A percentile compares a stretch with the other conserved stretches of the same genome.
These are phyloP conservation scores for Harmothoe impar DNA, from an alignment of 2,888 invertebrate species.

Conservation along the genomic window DNA sequence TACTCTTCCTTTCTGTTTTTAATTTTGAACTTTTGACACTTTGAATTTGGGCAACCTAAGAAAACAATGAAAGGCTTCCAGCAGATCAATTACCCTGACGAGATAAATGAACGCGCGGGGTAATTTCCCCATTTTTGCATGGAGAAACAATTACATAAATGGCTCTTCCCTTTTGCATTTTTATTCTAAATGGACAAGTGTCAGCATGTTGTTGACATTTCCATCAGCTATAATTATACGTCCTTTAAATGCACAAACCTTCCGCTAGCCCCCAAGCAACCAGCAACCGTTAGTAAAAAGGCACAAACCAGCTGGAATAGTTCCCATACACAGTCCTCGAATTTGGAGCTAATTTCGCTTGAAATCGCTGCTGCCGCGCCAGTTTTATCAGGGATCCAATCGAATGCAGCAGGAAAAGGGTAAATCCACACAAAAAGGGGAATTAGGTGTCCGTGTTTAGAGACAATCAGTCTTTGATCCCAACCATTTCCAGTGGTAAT, in stretches of 20 bases:
- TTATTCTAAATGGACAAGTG: slow-evolving; percentile 15
- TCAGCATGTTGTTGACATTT: slow-evolving; percentile 40
- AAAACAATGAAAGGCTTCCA: background rate
- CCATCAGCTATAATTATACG: slow-evolving; percentile 11
- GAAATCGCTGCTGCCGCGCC: background rate
- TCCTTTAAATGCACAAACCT: background rate
- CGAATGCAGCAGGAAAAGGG: slow-evolving; percentile 4
- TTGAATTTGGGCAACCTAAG: background rate
- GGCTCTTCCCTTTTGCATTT: background rate
- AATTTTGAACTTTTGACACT: background rate
- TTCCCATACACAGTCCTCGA: background rate
- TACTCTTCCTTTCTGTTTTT: background rate
- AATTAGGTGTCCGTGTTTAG: background rate
- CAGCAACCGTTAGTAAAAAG: background rate
- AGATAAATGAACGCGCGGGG: background rate
- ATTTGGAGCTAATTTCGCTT: slow-evolving; percentile 7
- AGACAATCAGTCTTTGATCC: slow-evolving; percentile 18
- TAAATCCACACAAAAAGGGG: background rate
- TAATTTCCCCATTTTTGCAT: slow-evolving; percentile 12
- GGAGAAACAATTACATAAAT: slow-evolving; percentile 2
- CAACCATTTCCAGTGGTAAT: background rate
- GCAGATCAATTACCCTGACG: slow-evolving; percentile 7
- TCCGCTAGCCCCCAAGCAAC: background rate
- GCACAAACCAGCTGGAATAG: background rate
- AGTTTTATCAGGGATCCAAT: background rate